Percentiles rank a stretch among this genome's conserved stretches.
These are phyloP conservation scores for Leontopithecus rosalia DNA, from an alignment of 2,797 vertebrate genomes.

Conservation along the genomic window DNA sequence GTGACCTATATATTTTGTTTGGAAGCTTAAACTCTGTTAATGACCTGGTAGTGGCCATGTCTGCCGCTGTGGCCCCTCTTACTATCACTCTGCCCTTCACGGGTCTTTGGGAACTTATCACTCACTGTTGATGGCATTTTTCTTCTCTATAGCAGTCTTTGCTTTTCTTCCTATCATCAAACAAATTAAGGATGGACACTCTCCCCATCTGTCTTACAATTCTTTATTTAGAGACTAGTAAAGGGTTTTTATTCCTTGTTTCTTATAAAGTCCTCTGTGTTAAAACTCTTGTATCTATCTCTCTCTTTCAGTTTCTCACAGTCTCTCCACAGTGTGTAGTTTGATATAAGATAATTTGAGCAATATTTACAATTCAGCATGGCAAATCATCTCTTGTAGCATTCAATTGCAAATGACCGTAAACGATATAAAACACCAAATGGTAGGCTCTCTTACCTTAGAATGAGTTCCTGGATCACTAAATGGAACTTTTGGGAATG, in stretches of 20 bases:
- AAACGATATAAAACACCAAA: background rate
- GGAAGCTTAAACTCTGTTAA: background rate
- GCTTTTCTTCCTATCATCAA: background rate
- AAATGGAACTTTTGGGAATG: background rate
- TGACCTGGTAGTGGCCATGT: background rate
- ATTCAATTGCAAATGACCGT: background rate
- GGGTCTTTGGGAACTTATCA: background rate
- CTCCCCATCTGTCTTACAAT: background rate
- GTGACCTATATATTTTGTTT: background rate
- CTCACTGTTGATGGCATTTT: background rate
- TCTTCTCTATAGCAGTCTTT: background rate
- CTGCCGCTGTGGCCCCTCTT: background rate
- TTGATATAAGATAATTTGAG: background rate
- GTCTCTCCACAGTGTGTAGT: background rate
- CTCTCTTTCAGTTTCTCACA: background rate
- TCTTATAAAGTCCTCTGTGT: background rate
- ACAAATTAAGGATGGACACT: background rate
- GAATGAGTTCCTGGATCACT: background rate
- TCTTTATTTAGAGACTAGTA: background rate
- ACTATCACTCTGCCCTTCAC: background rate
- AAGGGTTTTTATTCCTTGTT: background rate
- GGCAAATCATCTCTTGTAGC: background rate
- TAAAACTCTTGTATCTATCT: background rate
- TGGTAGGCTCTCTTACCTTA: background rate
- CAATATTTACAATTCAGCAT: background rate